phyloP scores from a whole-genome alignment of 30 jellyfish, hydroid and myxozoan genomes.

The Mastigias papua region DNA sequence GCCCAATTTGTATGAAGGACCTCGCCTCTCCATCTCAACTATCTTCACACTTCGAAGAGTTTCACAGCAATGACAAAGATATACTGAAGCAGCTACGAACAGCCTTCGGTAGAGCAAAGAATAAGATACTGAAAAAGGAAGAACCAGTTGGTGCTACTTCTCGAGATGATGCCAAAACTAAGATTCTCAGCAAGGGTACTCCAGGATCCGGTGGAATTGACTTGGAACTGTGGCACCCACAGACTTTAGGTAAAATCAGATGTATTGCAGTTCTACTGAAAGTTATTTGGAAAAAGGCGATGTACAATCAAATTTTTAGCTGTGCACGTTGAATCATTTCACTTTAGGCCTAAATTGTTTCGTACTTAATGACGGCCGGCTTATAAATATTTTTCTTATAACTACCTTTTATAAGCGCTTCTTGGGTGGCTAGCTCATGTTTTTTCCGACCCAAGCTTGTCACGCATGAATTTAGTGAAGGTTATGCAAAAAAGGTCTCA shows the following conservation, averaged over 20 bases:
- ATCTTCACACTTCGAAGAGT: constrained; percentile 87
- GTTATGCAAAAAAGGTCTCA: too few relatives aligned
- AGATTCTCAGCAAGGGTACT: constrained; percentile 76
- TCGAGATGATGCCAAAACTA: background rate
- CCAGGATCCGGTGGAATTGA: constrained; percentile 98
- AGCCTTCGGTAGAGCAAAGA: constrained; percentile 93
- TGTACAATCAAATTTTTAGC: too few relatives aligned
- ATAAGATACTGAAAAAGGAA: constrained; percentile 75
- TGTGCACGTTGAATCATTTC: too few relatives aligned
- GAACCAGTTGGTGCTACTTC: constrained; percentile 20
- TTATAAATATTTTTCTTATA: too few relatives aligned
- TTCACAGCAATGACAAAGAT: constrained; percentile 84
- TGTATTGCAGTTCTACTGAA: background rate
- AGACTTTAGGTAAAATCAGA: constrained; percentile 68
- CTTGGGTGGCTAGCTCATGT: too few relatives aligned
- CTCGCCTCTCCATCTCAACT: constrained; percentile 83
- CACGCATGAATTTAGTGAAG: too few relatives aligned
- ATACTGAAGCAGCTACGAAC: constrained; percentile 84
- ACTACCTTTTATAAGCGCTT: too few relatives aligned
- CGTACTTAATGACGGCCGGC: too few relatives aligned
- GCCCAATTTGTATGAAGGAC: constrained; percentile 97
- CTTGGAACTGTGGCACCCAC: constrained; percentile 86
- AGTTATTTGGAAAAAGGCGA: background rate
- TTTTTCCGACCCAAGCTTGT: too few relatives aligned
- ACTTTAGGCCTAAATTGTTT: too few relatives aligned